A percentile compares a stretch with the other conserved stretches of the same genome.
Evolutionary conservation across 1,140 invertebrate genomes (phyloP).

Genomic region (Lordiphosa collinella): DNA sequence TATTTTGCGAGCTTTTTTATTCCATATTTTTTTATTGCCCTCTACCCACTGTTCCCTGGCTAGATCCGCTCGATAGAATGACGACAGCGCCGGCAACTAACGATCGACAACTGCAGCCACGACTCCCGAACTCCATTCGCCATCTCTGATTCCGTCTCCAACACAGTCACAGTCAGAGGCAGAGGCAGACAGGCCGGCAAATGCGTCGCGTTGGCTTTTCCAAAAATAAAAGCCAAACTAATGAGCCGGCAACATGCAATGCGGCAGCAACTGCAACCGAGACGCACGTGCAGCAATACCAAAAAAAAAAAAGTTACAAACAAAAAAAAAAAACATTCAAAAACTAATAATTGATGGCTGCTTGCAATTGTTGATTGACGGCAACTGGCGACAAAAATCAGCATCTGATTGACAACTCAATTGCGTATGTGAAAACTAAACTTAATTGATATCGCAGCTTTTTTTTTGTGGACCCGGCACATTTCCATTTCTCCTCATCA

Average conservation of each 20-base stretch:
- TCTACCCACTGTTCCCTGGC: constrained; percentile 17
- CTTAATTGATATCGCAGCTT: constrained; percentile 59
- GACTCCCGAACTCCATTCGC: constrained; percentile 8
- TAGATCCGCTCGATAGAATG: constrained; percentile 8
- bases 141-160: constrained; percentile 13
- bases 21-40: too few relatives aligned
- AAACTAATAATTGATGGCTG: constrained; percentile 70
- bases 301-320: constrained; percentile 16
- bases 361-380: constrained; percentile 71
- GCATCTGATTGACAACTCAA: constrained; percentile 74
- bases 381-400: constrained; percentile 75
- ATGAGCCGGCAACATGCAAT: constrained; percentile 76
- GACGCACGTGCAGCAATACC: constrained; percentile 58
- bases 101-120: constrained; percentile 70
- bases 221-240: constrained; percentile 77
- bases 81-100: constrained; percentile 62
- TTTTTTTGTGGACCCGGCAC: constrained; percentile 26
- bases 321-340: constrained; percentile 28
- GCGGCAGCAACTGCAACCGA: constrained; percentile 40
- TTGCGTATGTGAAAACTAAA: constrained; percentile 47
- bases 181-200: constrained; percentile 61
- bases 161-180: not conserved
- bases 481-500: constrained; percentile 25
- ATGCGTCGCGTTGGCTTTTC: constrained; percentile 76
- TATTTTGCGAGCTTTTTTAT: too few relatives aligned